phyloP scores from a whole-genome alignment of 2,113 vertebrate species.

The Gambusia holbrooki region DNA sequence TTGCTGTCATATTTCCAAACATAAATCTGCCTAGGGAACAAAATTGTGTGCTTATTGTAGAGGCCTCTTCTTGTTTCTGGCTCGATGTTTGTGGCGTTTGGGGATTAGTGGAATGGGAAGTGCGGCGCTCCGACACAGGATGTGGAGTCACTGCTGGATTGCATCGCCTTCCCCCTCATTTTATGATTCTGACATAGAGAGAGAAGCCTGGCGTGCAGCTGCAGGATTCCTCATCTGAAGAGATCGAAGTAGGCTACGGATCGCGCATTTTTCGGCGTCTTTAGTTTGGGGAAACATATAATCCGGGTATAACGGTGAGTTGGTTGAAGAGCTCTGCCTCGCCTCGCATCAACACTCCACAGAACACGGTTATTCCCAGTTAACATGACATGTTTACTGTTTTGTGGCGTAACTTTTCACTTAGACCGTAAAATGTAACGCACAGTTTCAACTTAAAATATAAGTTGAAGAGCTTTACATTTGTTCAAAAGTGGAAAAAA shows the following conservation, averaged over 20 bases:
- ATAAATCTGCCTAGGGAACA: too few relatives aligned
- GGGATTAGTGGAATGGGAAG: constrained; percentile 63
- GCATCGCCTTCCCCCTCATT: constrained; percentile 31
- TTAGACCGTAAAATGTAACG: not conserved
- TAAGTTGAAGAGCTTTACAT: not conserved
- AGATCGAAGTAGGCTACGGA: not conserved
- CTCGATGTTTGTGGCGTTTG: too few relatives aligned
- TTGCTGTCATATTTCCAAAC: too few relatives aligned
- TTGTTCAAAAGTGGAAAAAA: too few relatives aligned
- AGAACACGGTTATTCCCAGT: not conserved
- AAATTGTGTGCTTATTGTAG: too few relatives aligned
- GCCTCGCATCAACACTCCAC: not conserved
- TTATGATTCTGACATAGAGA: not conserved
- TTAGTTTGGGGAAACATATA: not conserved
- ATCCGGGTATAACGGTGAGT: constrained; percentile 39
- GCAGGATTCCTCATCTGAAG: constrained; percentile 42
- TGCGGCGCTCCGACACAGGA: constrained; percentile 71
- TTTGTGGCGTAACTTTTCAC: not conserved
- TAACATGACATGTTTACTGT: not conserved
- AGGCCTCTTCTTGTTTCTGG: not conserved
- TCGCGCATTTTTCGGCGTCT: constrained; percentile 3
- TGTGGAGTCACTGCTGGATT: constrained; percentile 60
- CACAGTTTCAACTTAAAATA: not conserved
- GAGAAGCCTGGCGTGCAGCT: constrained; percentile 19
- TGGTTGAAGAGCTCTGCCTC: not conserved